Base-by-base conservation (phyloP, 2,113 vertebrate species). In the Crotalus tigris region DNA sequence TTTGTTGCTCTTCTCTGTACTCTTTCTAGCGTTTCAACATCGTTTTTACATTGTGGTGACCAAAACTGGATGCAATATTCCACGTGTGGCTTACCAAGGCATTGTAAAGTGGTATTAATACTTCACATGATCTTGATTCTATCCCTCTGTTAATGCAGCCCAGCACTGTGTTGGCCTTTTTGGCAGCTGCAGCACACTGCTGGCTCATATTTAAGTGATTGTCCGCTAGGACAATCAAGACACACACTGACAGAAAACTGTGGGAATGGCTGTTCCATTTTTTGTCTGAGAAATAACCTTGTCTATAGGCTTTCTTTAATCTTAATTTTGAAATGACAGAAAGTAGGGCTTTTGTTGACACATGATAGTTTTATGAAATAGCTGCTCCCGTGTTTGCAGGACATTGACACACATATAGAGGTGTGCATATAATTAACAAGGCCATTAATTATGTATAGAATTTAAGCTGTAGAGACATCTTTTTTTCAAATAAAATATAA, bases 401-500 rank as follows among this genome's bases (percentile, higher is more conserved):
- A 33, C n/a, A 21, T 21, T 57, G 33, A 58, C 33, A 23, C 33
- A 58, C 19, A 89, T 39, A 57, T 44, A 58, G 19, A 21, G 21
- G n/a, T 23, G 3, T 39, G 75, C n/a, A 90, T 46, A n/a, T 26
- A 90, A n/a, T 90, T 91, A 81, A 21, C 54, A 23, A 24, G 64
- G 3, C 13, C 17, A 33, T 17, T 90, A 49, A 75, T 2, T 91
- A 17, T 54, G 12, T 85, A 85, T 54, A 57, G 49, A 6, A 24
- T 54, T 91, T 39, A 23, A 55, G 21, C 51, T 12, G 12, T 55
- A 92, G 93, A 96, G 93, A 44, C 91, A 95, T 94, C 94, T 81
- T 81, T 81, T 58, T 81, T 95, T 96, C 96, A 91, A 94, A 90
- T 92, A 94, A 95, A 94, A 44, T 69, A 75, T 92, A 44, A 33